These are phyloP conservation scores for Montifringilla adamsi DNA, from an alignment of 2,113 vertebrate species.

Conservation along the genomic window DNA sequence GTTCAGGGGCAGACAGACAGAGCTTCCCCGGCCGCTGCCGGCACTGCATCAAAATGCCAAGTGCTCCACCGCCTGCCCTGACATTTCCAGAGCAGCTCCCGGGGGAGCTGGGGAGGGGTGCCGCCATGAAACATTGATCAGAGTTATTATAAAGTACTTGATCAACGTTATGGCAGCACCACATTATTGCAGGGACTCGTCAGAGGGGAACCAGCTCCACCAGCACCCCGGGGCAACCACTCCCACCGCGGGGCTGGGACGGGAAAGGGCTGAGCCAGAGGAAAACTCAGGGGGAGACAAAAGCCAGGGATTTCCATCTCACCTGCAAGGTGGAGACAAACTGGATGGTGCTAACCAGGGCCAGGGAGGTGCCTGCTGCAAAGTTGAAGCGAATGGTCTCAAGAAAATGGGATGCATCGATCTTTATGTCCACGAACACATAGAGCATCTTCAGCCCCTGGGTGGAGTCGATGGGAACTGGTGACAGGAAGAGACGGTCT, in stretches of 20 bases:
- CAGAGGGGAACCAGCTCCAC: neutral
- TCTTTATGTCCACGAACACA: conserved; percentile 96
- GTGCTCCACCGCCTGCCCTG: conserved; percentile 51
- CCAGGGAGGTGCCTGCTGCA: conserved; percentile 74
- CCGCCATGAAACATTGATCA: conserved; percentile 60
- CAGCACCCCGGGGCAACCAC: neutral
- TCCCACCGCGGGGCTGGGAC: fast-evolving
- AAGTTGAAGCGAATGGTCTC: conserved; percentile 93
- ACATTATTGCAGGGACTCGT: neutral
- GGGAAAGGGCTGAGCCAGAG: neutral
- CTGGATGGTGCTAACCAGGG: conserved; percentile 97
- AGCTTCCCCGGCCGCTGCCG: conserved; percentile 20
- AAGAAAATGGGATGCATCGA: conserved; percentile 90
- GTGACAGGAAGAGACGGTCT: neutral
- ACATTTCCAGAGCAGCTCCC: conserved; percentile 63
- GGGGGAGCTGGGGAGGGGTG: conserved; percentile 34
- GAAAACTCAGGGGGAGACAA: neutral
- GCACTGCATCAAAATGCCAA: conserved; percentile 55
- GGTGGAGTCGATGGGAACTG: conserved; percentile 91
- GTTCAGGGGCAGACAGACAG: conserved; percentile 41
- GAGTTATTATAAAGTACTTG: conserved; percentile 54
- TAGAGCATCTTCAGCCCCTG: conserved; percentile 92
- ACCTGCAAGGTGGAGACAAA: conserved; percentile 95
- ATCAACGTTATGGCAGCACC: conserved; percentile 30
- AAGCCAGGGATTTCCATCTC: neutral